Evolutionary conservation across 2,888 invertebrate species (phyloP), one percentile per base, ranked within the genome.

Genomic region (Drosophila antonietae): DNA sequence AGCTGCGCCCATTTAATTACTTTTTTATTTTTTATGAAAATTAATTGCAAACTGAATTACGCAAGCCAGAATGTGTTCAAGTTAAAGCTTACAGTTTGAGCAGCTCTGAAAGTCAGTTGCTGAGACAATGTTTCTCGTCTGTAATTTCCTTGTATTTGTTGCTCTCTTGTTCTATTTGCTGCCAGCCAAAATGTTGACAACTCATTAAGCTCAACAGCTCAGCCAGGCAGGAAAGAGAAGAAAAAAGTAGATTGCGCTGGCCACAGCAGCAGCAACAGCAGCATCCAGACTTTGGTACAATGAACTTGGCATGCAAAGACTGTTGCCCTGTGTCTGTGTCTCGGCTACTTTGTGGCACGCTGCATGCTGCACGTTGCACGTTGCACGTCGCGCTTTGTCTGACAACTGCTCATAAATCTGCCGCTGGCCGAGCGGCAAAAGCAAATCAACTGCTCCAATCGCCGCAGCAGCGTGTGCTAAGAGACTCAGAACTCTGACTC

Each of bases 401-500:
- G 87, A 83, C 75, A 87, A 73, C 74, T 67, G 89, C 80, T 87
- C 89, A 83, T 85, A 88, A 88, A 88, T 88, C 80, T 79, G 68
- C 68, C 74, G 73, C 61, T 44, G 46, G 37, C 65, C 46, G 49
- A 14, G 56, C 12, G 44, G 63, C 10, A 46, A 23, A 53, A 20
- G 46, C 59, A 59, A 68, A 68, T 46, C 73, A 51, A 18, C 61
- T 62, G 9, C 56, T 28, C 37, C 23, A 62, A 58, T 68, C 63
- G 51, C 57, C 55, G 5, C 51, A 3, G 57, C 18, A 58, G 68
- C 66, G 66, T 53, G 55, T 62, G 62, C 56, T 56, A 33, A 63
- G 70, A 14, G 44, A 20, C 20, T 20, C 43, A 53, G 63, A 41
- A 70, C 39, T 33, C 49, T 8, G 31, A 12, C 23, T 53, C 7